Evolutionary conservation across 2,113 vertebrate species (phyloP).

Genomic region (Eonycteris spelaea): DNA sequence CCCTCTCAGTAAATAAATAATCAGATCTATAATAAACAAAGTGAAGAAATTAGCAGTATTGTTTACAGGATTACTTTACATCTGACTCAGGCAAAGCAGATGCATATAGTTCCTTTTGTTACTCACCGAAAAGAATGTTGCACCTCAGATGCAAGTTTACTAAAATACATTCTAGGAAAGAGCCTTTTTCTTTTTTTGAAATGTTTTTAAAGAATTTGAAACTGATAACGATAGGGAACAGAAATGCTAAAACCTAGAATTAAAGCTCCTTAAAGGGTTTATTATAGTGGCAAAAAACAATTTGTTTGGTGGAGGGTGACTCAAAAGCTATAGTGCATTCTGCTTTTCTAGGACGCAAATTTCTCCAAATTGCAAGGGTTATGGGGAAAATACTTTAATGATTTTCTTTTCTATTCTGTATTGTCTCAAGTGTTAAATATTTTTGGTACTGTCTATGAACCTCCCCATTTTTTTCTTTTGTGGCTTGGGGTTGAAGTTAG

Average conservation of each 20-base stretch:
- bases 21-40: neutral
- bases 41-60: neutral
- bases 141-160: neutral
- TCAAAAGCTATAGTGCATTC: slow-evolving; percentile 23
- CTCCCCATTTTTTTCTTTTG: neutral
- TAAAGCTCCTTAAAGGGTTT: slow-evolving; percentile 60
- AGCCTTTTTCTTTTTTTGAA: neutral
- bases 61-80: slow-evolving; percentile 1
- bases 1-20: neutral
- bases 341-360: neutral
- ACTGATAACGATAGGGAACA: slow-evolving; percentile 34
- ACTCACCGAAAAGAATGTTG: neutral
- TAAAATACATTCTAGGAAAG: neutral
- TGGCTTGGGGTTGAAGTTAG: neutral
- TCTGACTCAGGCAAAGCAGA: neutral
- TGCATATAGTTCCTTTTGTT: neutral
- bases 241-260: slow-evolving; percentile 41
- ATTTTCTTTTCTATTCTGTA: slow-evolving; percentile 15
- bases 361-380: slow-evolving; percentile 49
- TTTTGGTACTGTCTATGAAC: slow-evolving; percentile 12
- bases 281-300: slow-evolving; percentile 60
- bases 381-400: slow-evolving; percentile 10
- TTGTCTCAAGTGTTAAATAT: slow-evolving; percentile 24
- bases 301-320: neutral
- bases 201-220: slow-evolving; percentile 45